These are phyloP conservation scores for Atopsyche davidsoni DNA, from an alignment of 1,140 invertebrate species.

Conservation along the genomic window DNA sequence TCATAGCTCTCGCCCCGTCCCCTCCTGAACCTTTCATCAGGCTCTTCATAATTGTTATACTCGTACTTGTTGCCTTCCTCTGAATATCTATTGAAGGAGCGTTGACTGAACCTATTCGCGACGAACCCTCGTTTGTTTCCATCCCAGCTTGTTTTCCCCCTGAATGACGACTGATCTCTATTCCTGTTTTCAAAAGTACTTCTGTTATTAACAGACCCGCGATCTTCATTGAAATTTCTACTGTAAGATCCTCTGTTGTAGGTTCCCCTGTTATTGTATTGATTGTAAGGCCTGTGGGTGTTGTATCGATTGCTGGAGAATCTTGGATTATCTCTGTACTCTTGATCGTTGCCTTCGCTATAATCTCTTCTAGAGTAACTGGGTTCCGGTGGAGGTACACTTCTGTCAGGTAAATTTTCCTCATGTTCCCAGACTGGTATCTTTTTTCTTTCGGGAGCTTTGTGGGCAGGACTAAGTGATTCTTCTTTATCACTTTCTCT, in stretches of 20 bases:
- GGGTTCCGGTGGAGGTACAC: too few species aligned
- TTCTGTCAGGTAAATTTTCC: background rate
- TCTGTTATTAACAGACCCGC: background rate
- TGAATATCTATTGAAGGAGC: background rate
- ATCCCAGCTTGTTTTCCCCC: background rate
- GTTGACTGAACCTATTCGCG: background rate
- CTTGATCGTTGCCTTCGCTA: background rate
- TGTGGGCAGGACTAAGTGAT: constrained; percentile 11
- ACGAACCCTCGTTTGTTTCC: too few species aligned
- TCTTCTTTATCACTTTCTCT: constrained; percentile 15
- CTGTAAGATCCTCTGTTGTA: background rate
- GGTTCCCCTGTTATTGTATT: background rate
- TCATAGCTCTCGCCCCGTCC: background rate
- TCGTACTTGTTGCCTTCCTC: background rate
- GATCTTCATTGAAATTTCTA: background rate
- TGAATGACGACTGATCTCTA: background rate
- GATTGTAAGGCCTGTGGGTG: background rate
- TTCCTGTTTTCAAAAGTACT: background rate
- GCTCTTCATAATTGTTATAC: background rate
- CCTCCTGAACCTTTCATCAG: background rate
- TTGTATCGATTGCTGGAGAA: background rate
- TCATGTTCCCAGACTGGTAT: constrained; percentile 1
- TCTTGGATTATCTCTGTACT: constrained; percentile 3
- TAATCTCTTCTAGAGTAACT: background rate
- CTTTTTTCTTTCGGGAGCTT: constrained; percentile 11